These are phyloP conservation scores for Agonopterix subpropinquella DNA, from an alignment of 2,888 invertebrate species.

Conservation along the genomic window DNA sequence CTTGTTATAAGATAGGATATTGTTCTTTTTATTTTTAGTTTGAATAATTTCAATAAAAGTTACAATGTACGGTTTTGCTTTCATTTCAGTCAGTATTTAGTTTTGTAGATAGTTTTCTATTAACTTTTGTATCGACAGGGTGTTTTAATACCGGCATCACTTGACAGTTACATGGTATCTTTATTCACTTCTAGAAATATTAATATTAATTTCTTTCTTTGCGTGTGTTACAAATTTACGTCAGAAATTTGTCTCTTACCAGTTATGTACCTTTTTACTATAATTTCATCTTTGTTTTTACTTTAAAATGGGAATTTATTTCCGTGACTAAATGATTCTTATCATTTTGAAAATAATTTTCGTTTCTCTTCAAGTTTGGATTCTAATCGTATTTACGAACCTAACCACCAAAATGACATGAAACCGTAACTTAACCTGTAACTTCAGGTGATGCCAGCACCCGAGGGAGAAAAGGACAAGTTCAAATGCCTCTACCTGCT, in stretches of 20 bases:
- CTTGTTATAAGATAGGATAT: slow-evolving; percentile 1
- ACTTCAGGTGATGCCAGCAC: slow-evolving; percentile 54
- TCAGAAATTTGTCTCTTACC: too few relatives aligned
- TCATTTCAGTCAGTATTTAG: slow-evolving; percentile 17
- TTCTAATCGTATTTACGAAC: neutral
- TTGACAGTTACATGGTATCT: slow-evolving; percentile 23
- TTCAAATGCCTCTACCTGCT: slow-evolving; percentile 59
- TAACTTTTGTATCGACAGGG: slow-evolving; percentile 19
- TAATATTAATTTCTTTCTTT: too few relatives aligned
- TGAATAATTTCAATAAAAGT: slow-evolving; percentile 5
- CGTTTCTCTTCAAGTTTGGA: neutral
- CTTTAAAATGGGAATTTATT: too few relatives aligned
- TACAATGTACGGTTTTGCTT: slow-evolving; percentile 14
- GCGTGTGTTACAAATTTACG: too few relatives aligned
- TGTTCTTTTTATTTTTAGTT: slow-evolving; percentile 10
- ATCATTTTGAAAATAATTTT: too few relatives aligned
- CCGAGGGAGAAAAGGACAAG: slow-evolving; percentile 38
- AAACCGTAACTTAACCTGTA: neutral
- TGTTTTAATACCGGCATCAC: slow-evolving; percentile 68
- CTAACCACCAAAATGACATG: neutral
- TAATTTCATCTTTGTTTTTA: too few relatives aligned
- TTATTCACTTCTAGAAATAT: neutral
- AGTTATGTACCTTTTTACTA: too few relatives aligned
- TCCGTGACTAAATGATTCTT: neutral
- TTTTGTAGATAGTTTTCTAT: slow-evolving; percentile 16